A percentile compares a stretch with the other conserved stretches of the same genome.
phyloP scores from a whole-genome alignment of 2,888 invertebrate species.

The Argyresthia albistria region DNA sequence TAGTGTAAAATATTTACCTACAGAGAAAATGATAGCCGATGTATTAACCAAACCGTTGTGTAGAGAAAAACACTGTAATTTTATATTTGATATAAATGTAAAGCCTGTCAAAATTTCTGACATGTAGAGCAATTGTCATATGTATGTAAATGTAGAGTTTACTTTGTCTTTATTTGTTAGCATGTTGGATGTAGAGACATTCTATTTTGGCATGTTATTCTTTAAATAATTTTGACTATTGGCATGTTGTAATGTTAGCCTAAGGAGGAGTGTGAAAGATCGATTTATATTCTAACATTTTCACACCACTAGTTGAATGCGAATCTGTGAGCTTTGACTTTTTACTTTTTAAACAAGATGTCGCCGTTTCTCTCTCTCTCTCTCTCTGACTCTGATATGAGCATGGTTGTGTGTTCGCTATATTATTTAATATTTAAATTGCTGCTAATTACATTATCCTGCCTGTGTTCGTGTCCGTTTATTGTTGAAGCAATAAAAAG shows the following conservation, averaged over 20 bases:
- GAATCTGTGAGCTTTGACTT: too few species aligned
- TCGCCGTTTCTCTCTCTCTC: too few species aligned
- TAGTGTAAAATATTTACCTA: neutral
- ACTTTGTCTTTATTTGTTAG: neutral
- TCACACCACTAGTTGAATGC: too few species aligned
- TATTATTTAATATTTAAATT: too few species aligned
- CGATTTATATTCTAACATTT: too few species aligned
- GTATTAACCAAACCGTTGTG: neutral
- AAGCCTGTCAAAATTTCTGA: neutral
- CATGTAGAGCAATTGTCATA: neutral
- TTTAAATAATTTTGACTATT: too few species aligned
- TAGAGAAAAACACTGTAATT: neutral
- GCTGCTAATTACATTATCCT: too few species aligned
- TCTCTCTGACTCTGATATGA: too few species aligned
- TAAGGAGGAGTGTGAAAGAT: neutral
- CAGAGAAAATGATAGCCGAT: neutral
- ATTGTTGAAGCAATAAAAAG: too few species aligned
- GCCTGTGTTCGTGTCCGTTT: too few species aligned
- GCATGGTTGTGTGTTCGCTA: too few species aligned
- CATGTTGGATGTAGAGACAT: neutral
- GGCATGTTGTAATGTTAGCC: neutral
- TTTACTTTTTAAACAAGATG: too few species aligned
- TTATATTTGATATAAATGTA: neutral
- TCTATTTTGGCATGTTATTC: neutral
- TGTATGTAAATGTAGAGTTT: neutral